phyloP scores from a whole-genome alignment of 2,888 invertebrate genomes.

The Stenurella melanura region DNA sequence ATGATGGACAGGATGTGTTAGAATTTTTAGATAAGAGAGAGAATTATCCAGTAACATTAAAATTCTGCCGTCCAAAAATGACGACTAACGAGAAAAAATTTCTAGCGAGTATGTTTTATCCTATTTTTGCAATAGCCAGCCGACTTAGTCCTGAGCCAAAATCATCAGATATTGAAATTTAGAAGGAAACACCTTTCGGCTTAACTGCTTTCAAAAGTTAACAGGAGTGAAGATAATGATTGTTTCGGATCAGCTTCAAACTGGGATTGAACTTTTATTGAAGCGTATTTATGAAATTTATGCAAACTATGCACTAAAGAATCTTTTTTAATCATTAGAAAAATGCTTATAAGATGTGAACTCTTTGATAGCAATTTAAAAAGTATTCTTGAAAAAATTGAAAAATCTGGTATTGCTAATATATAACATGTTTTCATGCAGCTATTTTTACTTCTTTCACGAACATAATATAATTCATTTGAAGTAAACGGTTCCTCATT shows the following conservation, averaged over 20 bases:
- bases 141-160: slow-evolving; percentile 97
- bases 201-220: slow-evolving; percentile 97
- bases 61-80: slow-evolving; percentile 93
- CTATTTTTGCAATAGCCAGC: slow-evolving; percentile 96
- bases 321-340: slow-evolving; percentile 99
- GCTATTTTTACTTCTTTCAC: too few species aligned
- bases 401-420: slow-evolving; percentile 89
- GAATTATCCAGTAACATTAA: slow-evolving; percentile 92
- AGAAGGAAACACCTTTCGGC: slow-evolving; percentile 94
- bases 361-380: slow-evolving; percentile 95
- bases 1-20: slow-evolving; percentile 91
- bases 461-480: too few species aligned
- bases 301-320: slow-evolving; percentile 98
- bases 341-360: slow-evolving; percentile 98
- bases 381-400: slow-evolving; percentile 88
- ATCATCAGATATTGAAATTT: slow-evolving; percentile 96
- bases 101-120: slow-evolving; percentile 98
- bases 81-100: slow-evolving; percentile 99
- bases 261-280: slow-evolving; percentile 91
- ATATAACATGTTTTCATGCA: slow-evolving; percentile 75
- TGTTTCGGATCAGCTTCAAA: slow-evolving; percentile 90
- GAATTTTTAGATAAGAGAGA: slow-evolving; percentile 86
- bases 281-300: slow-evolving; percentile 97
- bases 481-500: too few species aligned
- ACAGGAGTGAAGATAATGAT: slow-evolving; percentile 99